Evolutionary conservation across 1,140 invertebrate species (phyloP).

Genomic region (Hestina assimilis): DNA sequence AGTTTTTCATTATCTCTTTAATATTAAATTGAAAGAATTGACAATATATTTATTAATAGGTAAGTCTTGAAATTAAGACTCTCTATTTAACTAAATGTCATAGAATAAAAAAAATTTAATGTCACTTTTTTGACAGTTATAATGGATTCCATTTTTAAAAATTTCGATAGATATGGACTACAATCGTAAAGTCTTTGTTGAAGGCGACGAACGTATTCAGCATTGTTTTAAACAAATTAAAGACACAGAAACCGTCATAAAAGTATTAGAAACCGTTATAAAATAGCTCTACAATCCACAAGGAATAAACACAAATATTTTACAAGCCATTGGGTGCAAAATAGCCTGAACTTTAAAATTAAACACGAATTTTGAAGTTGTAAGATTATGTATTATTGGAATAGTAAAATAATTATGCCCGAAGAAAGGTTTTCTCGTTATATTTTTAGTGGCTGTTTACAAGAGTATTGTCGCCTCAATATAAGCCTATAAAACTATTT

Average conservation of each 20-base stretch:
- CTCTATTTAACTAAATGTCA: too few species aligned
- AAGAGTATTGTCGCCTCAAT: constrained; percentile 5
- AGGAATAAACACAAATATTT: neutral
- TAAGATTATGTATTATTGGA: constrained; percentile 2
- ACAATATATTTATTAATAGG: too few species aligned
- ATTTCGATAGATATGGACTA: too few species aligned
- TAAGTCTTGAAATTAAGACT: too few species aligned
- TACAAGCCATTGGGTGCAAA: neutral
- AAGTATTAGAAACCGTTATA: constrained; percentile 40
- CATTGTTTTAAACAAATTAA: constrained; percentile 27
- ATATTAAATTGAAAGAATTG: too few species aligned
- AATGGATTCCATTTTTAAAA: too few species aligned
- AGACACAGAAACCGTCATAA: constrained; percentile 44
- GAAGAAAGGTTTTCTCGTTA: constrained; percentile 13
- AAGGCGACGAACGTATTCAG: constrained; percentile 23
- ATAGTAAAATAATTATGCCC: constrained; percentile 31
- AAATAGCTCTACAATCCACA: constrained; percentile 4
- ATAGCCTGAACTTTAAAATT: too few species aligned
- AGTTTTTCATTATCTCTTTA: too few species aligned
- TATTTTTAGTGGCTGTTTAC: constrained; percentile 9
- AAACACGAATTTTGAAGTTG: too few species aligned
- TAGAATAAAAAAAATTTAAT: too few species aligned
- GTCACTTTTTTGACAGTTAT: too few species aligned
- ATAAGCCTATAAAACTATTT: too few species aligned
- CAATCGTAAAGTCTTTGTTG: constrained; percentile 7